Evolutionary conservation across 2,113 vertebrate species (phyloP), one percentile per base, ranked within the genome.

Genomic region (Triplophysa dalaica): DNA sequence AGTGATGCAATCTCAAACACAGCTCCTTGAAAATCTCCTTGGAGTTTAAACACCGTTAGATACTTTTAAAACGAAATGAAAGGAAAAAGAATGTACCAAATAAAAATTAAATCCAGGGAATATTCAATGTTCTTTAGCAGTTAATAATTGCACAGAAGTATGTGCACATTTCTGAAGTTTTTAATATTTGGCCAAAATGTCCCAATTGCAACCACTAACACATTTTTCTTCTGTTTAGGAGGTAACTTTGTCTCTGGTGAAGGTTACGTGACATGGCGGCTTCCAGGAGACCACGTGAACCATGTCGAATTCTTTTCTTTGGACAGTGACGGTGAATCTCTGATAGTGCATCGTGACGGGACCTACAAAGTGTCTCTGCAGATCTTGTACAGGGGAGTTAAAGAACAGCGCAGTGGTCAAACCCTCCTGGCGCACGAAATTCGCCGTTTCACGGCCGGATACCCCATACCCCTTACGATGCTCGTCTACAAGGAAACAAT

Each of bases 361-460:
- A 1, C 43, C 10, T 92, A 91, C 86, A 81, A 74, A 17, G 48
- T 93, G 14, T 88, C 83, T 66, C 83, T 93, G 78, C 91, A 92
- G 87, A 67, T 92, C 41, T 88, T 89, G 2, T 92, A 88, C 38
- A 19, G 29, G n/a, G 3, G 14, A 0, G 0, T 2, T 0, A 0
- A 1, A 0, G 0, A 14, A 0, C 0, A 9, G 0, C 0, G 0
- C 0, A 4, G 2, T 14, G 1, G 0, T 0, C 0, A n/a, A 0
- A 33, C 1, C 2, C 0, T 1, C 14, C 41, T 83, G 70, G 1
- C 6, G 0, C 78, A 85, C 3, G 1, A 24, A 0, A 22, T 83
- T 7, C 1, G 0, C 4, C 0, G 0, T 0, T 14, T 22, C 17
- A 2, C 33, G 0, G 0, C 11, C 0, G 1, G 4, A 0, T 82